Base-by-base conservation (phyloP, 2,888 invertebrate genomes). In the Pristionchus fissidentatus region DNA sequence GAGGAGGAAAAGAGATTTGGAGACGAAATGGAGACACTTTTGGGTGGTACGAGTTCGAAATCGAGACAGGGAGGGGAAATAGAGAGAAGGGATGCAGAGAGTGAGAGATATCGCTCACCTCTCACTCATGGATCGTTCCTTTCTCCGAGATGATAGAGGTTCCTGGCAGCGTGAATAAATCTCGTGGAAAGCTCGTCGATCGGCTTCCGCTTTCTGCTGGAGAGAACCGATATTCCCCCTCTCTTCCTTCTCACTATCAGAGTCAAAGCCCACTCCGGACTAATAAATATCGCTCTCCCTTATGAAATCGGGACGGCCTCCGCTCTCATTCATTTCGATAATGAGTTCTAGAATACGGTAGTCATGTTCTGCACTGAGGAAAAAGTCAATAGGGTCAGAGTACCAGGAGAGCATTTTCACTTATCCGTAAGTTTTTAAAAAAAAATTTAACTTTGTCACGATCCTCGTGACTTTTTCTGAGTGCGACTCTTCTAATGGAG, bases 151-250 rank as follows among this genome's bases (percentile, higher is more conserved):
- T 19, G 62, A 62, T 19, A 81, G 29, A 3, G 80, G 80, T 10
- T 15, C 5, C 13, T 81, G 80, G 62, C 80, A 81, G 46, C 62
- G 60, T n/a, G 80, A 43, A 49, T 81, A 81, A 46, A 81, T 81
- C 80, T 81, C 62, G 62, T 38, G 41, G 80, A 81, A 81, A 8
- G 80, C 80, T 32, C 41, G 3, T 4, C 80, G 60, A 60, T 60
- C 80, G n/a, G 32, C 46, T 32, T 81, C 80, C 22, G 46, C 60
- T 38, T 49, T 81, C 62, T 81, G 60, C 10, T 38, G 55, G 55
- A 55, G 62, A 66, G 62, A 38, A 66, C 19, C 29, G 15, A 38
- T 60, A 29, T 35, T 19, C 60, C 41, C 19, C 41, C 35, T 38
- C 3, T 29, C 22, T 41, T 43, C 38, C 62, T 66, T 2, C 62